Base-by-base conservation (phyloP, 37 sponge, comb jelly and placozoan genomes). In the Cliona cf. orientalis region DNA sequence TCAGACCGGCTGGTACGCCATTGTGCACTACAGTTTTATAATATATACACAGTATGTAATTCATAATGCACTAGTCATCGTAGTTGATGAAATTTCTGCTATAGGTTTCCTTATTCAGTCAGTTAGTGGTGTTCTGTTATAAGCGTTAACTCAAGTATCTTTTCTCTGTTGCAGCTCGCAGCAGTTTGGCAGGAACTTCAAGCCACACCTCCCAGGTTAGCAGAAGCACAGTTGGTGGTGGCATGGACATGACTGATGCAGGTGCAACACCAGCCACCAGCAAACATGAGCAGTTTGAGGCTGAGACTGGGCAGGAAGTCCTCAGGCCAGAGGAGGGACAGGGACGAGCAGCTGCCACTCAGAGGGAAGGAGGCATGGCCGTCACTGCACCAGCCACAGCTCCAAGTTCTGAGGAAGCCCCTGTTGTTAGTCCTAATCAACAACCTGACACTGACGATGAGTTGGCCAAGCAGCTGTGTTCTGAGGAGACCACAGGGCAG, bases 1-100 rank as follows among this genome's bases (percentile, higher is more conserved):
- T 92, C 14, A 62, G 63, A 35, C 74, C 58, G 6, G 77, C 72
- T 25, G 55, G 87, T 86, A 43, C 33, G 77, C 40, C 33, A 23
- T 11, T 28, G 72, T 31, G 67, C n/a, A n/a, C n/a, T n/a, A n/a
- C n/a, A n/a, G n/a, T n/a, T n/a, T n/a, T n/a, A n/a, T n/a, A n/a
- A n/a, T n/a, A n/a, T n/a, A n/a, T n/a, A n/a, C n/a, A n/a, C 14
- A 49, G 53, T 9, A 49, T 14, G 14, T 49, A 19, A 19, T 49
- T 49, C 14, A 49, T 49, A 49, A 49, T 49, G 14, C 53, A 49
- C 14, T 49, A 49, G 53, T 14, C n/a, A n/a, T n/a, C n/a, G n/a
- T n/a, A n/a, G n/a, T 9, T 49, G 53, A 9, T 49, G 53, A 49
- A 49, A 19, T 19, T 49, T 19, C 14, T 19, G 14, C 14, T 49